These are phyloP conservation scores for Columba guinea DNA, from an alignment of 2,797 vertebrate species.

Conservation along the genomic window DNA sequence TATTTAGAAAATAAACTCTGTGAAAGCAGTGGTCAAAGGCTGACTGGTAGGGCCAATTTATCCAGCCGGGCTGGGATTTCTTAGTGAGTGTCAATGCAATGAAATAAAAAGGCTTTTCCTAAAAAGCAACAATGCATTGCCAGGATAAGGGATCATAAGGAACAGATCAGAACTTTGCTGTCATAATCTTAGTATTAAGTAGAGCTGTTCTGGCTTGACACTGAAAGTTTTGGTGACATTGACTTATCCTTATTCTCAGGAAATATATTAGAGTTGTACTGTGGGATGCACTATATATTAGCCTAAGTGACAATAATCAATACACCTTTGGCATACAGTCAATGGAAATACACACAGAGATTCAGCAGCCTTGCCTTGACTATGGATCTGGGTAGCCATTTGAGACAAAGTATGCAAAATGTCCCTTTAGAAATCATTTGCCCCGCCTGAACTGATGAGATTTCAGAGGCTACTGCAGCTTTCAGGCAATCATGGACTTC, in stretches of 20 bases:
- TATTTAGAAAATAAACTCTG: slow-evolving; percentile 11
- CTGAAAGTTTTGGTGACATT: not conserved
- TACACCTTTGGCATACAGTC: not conserved
- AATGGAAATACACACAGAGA: not conserved
- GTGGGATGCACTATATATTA: not conserved
- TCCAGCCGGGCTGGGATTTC: not conserved
- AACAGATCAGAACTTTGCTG: not conserved
- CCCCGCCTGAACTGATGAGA: not conserved
- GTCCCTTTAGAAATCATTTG: not conserved
- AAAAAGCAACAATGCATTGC: not conserved
- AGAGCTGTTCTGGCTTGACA: not conserved
- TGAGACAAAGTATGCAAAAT: not conserved
- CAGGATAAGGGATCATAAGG: not conserved
- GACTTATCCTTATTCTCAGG: not conserved
- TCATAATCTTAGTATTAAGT: not conserved
- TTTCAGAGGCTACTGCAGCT: not conserved
- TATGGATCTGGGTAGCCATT: not conserved
- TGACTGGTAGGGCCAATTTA: slow-evolving; percentile 30
- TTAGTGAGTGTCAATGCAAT: not conserved
- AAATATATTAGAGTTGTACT: not conserved
- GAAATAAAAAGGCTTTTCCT: slow-evolving; percentile 14
- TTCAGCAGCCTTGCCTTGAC: not conserved
- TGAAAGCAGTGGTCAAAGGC: not conserved
- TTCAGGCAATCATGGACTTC: not conserved
- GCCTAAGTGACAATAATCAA: not conserved